These are phyloP conservation scores for Teleiodes luculella DNA, from an alignment of 2,888 invertebrate species.

Conservation along the genomic window DNA sequence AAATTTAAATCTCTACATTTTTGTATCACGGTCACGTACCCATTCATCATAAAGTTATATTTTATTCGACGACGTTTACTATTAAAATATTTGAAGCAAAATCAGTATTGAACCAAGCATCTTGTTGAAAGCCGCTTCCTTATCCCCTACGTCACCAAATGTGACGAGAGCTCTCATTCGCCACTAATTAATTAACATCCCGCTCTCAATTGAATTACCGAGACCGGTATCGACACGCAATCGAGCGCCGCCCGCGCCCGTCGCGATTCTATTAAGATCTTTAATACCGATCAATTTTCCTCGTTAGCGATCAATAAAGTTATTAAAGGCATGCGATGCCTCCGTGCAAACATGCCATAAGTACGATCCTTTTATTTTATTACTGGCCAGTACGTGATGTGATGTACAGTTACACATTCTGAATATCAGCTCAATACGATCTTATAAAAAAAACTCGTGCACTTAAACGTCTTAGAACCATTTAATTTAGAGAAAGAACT, in stretches of 20 bases:
- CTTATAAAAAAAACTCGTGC: constrained; percentile 1
- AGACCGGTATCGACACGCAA: constrained; percentile 70
- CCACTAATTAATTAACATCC: constrained; percentile 77
- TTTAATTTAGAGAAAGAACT: constrained; percentile 1
- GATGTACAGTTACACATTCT: neutral
- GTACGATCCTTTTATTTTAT: neutral
- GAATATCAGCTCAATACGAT: neutral
- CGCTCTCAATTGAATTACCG: constrained; percentile 75
- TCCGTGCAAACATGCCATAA: constrained; percentile 33
- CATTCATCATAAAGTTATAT: no score
- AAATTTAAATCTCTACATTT: no score
- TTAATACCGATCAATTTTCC: constrained; percentile 70
- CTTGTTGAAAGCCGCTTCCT: neutral
- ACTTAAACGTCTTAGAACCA: neutral
- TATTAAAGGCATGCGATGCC: constrained; percentile 48
- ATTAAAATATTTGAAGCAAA: no score
- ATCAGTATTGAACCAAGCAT: neutral
- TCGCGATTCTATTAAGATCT: constrained; percentile 72
- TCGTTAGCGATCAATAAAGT: constrained; percentile 67
- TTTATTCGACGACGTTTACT: no score
- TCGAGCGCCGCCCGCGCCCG: constrained; percentile 60
- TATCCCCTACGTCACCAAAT: constrained; percentile 45
- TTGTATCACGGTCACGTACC: no score
- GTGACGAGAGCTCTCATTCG: constrained; percentile 68
- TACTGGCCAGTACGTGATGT: neutral